phyloP scores from a whole-genome alignment of 2,113 vertebrate species.

The Clupea harengus region DNA sequence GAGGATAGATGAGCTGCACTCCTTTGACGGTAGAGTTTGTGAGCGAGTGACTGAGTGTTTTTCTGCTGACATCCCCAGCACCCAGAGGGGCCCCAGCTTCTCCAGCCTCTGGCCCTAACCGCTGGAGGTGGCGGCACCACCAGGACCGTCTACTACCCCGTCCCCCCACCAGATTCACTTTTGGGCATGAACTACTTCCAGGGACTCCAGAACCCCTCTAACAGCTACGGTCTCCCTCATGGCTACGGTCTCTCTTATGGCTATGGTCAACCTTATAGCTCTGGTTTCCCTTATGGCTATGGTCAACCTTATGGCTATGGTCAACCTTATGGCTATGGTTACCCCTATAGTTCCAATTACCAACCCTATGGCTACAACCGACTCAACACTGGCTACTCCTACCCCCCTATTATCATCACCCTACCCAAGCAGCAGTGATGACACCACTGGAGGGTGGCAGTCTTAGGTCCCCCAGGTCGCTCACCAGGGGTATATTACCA shows the following conservation, averaged over 20 bases:
- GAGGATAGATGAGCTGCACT: background rate
- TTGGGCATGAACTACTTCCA: background rate
- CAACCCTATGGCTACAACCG: background rate
- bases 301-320: background rate
- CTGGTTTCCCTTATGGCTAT: background rate
- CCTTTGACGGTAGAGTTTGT: background rate
- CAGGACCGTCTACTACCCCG: conserved; percentile 24
- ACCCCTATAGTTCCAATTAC: too few species aligned
- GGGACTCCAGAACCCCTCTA: background rate
- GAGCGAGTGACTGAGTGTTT: background rate
- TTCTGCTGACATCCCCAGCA: background rate
- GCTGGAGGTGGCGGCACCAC: background rate
- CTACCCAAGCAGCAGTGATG: conserved; percentile 5
- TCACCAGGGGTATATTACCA: background rate
- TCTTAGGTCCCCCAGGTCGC: background rate
- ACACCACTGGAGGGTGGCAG: background rate
- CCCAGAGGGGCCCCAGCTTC: background rate
- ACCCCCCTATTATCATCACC: conserved; percentile 29
- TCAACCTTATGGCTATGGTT: too few species aligned
- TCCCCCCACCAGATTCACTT: background rate
- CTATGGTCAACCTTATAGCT: background rate
- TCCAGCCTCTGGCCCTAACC: background rate
- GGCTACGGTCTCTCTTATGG: background rate
- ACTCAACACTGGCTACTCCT: conserved; percentile 9
- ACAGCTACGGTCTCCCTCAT: background rate